Percentiles rank a stretch among this genome's conserved stretches.
These are phyloP conservation scores for Prolemur simus DNA, from an alignment of 2,113 vertebrate species.

Conservation along the genomic window DNA sequence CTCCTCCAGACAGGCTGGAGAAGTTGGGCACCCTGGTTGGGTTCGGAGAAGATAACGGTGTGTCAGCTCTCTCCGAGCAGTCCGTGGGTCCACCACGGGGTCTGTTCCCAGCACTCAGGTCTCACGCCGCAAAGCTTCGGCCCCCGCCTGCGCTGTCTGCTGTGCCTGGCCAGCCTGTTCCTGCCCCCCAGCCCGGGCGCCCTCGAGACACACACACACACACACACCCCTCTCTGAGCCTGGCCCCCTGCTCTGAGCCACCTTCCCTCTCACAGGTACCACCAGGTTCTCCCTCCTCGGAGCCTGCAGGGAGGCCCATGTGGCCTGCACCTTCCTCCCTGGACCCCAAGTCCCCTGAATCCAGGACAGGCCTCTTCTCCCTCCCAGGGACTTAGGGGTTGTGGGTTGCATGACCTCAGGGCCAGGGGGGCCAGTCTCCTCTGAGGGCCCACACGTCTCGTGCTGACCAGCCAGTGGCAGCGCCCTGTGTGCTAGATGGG, in stretches of 20 bases:
- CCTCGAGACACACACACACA: neutral
- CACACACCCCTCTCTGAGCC: no score
- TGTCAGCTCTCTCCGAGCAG: no score
- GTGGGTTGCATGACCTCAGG: neutral
- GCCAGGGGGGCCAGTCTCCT: neutral
- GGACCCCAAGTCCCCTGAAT: no score
- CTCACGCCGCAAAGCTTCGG: neutral
- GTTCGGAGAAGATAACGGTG: neutral
- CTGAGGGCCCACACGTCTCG: neutral
- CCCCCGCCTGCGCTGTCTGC: neutral
- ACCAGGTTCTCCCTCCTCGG: no score
- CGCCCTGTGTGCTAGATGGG: neutral
- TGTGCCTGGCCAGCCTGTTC: neutral
- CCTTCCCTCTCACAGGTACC: neutral
- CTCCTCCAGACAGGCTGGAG: neutral
- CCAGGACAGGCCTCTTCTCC: neutral
- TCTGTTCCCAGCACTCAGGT: neutral
- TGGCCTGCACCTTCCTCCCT: neutral
- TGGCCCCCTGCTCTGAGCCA: neutral
- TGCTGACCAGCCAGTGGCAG: neutral
- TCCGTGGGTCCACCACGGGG: neutral
- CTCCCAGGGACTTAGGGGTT: neutral
- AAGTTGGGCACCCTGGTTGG: no score
- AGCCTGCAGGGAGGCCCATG: neutral
- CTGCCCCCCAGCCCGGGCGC: neutral